Evolutionary conservation across 2,113 vertebrate genomes (phyloP).

Genomic region (Mesembrinibis cayennensis): DNA sequence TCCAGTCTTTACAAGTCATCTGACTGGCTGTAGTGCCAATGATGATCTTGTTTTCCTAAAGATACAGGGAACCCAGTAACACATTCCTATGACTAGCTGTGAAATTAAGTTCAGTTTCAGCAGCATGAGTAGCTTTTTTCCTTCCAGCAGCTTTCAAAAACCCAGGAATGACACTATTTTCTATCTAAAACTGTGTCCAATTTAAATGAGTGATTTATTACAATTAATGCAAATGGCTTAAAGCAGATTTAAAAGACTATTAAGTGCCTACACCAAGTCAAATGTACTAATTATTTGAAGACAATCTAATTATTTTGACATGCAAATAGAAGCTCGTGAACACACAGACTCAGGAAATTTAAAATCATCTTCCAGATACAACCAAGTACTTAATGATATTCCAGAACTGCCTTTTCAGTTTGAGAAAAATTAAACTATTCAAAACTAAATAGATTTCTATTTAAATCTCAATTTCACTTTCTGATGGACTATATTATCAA

Average conservation of each 20-base stretch:
- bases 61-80: background rate
- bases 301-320: conserved; percentile 35
- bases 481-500: background rate
- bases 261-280: conserved; percentile 3
- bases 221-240: background rate
- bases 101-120: background rate
- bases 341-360: background rate
- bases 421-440: conserved; percentile 43
- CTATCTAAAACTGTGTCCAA: background rate
- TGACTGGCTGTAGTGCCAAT: background rate
- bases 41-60: background rate
- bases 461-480: conserved; percentile 48
- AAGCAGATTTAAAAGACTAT: conserved; percentile 17
- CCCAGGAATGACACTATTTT: background rate
- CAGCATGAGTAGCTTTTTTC: background rate
- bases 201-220: conserved; percentile 25
- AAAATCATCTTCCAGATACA: conserved; percentile 6
- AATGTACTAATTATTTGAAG: conserved; percentile 25
- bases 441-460: conserved; percentile 39
- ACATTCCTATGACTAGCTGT: background rate
- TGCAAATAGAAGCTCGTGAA: conserved; percentile 17
- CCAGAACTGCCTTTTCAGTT: background rate
- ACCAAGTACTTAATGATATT: background rate
- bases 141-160: background rate
- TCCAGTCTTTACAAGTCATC: background rate